These are phyloP conservation scores for Psix sp. DNA, from an alignment of 1,140 invertebrate species.

Conservation along the genomic window DNA sequence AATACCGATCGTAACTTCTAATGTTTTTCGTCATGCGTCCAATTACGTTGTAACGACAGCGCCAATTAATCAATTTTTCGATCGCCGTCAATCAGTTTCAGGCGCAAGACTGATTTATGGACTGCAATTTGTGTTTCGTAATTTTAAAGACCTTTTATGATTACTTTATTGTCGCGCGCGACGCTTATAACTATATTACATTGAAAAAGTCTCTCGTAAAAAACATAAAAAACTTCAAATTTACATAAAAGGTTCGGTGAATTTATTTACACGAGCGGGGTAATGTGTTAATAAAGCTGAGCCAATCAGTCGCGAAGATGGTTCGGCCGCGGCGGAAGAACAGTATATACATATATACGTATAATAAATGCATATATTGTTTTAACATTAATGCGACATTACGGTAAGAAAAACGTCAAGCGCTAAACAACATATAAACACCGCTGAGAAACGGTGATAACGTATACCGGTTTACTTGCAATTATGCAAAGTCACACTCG, in stretches of 20 bases:
- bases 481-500: slow-evolving; percentile 50
- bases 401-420: slow-evolving; percentile 16
- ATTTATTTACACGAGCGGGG: too few relatives aligned
- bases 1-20: slow-evolving; percentile 35
- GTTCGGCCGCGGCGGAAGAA: too few relatives aligned
- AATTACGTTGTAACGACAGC: slow-evolving; percentile 18
- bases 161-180: too few relatives aligned
- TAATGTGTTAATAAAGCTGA: too few relatives aligned
- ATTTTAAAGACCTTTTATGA: neutral
- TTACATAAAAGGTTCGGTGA: too few relatives aligned
- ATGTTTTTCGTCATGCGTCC: slow-evolving; percentile 20
- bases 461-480: slow-evolving; percentile 48
- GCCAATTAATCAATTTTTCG: slow-evolving; percentile 44
- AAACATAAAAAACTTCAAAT: too few relatives aligned
- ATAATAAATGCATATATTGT: slow-evolving; percentile 48
- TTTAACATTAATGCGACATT: slow-evolving; percentile 25
- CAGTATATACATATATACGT: too few relatives aligned
- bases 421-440: slow-evolving; percentile 39
- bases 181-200: too few relatives aligned
- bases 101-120: slow-evolving; percentile 10
- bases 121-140: neutral
- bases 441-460: slow-evolving; percentile 42
- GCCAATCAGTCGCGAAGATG: too few relatives aligned
- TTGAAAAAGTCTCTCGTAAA: too few relatives aligned
- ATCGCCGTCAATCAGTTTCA: too few relatives aligned